A percentile compares a stretch with the other conserved stretches of the same genome.
Conservation (phyloP, 2,797 vertebrate species). For the Brachyrhaphis roseni region DNA sequence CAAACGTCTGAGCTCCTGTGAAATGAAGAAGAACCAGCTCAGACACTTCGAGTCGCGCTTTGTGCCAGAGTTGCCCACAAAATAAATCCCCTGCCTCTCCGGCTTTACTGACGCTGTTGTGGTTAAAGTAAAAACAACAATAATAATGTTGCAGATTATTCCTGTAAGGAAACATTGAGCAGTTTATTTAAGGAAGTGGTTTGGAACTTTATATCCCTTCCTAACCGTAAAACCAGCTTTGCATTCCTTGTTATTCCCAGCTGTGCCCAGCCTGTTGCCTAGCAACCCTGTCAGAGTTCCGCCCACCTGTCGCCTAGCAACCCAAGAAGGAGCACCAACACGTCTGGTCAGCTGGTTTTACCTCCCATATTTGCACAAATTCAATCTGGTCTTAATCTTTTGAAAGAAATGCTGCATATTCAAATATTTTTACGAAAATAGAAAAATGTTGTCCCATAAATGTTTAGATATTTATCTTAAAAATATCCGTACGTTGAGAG, state of each 20-base stretch:
- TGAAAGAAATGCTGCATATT: too few relatives aligned
- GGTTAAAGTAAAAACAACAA: background rate
- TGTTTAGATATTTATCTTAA: too few relatives aligned
- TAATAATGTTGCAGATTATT: background rate
- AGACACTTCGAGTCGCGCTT: background rate
- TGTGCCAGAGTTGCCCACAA: background rate
- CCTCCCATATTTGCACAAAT: too few relatives aligned
- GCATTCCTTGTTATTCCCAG: background rate
- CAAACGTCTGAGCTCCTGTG: background rate
- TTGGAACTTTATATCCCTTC: background rate
- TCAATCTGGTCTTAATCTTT: too few relatives aligned
- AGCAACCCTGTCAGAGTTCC: too few relatives aligned
- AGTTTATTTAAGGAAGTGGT: background rate
- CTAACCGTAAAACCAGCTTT: background rate
- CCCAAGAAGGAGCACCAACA: too few relatives aligned
- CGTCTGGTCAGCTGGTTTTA: too few relatives aligned
- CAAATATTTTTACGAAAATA: too few relatives aligned
- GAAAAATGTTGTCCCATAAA: too few relatives aligned
- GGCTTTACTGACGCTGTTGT: background rate
- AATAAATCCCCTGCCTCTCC: background rate
- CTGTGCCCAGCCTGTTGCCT: background rate
- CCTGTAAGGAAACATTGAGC: background rate
- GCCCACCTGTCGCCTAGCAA: background rate
- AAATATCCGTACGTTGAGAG: too few relatives aligned
- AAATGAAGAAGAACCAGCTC: conserved; percentile 7